phyloP scores from a whole-genome alignment of 2,888 invertebrate species.

The Agonopterix alstromeriana region DNA sequence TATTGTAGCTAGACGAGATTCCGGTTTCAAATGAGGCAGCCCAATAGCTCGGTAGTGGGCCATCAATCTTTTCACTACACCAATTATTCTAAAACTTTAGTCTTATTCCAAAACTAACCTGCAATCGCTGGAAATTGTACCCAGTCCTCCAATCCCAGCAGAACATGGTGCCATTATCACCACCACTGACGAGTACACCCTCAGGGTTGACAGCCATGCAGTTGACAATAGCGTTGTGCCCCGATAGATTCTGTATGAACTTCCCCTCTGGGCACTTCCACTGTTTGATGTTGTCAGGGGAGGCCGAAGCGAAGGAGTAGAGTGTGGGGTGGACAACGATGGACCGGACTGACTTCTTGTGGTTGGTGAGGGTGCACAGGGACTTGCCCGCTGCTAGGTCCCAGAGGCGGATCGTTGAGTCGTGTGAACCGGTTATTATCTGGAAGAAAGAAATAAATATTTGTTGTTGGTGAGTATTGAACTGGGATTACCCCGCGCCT shows the following conservation, averaged over 20 bases:
- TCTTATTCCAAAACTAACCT: conserved; percentile 55
- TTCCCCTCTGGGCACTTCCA: conserved; percentile 99
- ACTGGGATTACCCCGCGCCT: no score
- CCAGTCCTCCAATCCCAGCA: conserved; percentile 99
- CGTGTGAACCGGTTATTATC: conserved; percentile 95
- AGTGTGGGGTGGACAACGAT: conserved; percentile 86
- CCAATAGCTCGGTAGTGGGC: no score
- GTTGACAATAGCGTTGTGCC: conserved; percentile 98
- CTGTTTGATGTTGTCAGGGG: conserved; percentile 98
- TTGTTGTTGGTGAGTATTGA: no score
- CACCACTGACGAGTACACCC: conserved; percentile 97
- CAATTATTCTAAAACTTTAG: no score
- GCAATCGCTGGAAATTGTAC: conserved; percentile 97
- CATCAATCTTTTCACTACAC: no score
- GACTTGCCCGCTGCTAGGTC: conserved; percentile 98
- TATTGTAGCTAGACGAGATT: no score
- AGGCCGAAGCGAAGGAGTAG: conserved; percentile 98
- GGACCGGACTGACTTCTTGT: conserved; percentile 95
- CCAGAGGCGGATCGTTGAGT: conserved; percentile 98
- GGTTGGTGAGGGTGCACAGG: conserved; percentile 96
- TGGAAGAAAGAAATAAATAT: conserved; percentile 38
- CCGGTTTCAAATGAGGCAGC: no score
- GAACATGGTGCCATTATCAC: conserved; percentile 97
- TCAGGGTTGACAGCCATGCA: conserved; percentile 96
- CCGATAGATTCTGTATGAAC: conserved; percentile 98